A percentile compares a stretch with the other conserved stretches of the same genome.
Evolutionary conservation across 2,797 vertebrate genomes (phyloP).

Genomic region (Anas georgica): DNA sequence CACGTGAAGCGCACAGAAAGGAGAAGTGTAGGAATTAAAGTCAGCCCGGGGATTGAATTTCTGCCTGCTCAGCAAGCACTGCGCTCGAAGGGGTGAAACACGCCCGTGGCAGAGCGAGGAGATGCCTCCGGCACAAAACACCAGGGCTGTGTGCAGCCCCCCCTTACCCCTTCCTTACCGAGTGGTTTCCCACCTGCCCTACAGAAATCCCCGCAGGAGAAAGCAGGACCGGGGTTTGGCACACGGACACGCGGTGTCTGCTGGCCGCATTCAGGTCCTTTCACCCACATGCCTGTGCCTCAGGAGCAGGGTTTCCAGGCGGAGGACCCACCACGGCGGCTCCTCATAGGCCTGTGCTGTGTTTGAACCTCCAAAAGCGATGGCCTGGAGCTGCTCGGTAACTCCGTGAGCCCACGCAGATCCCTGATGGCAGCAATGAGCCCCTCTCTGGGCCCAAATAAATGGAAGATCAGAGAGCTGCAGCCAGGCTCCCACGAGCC

Average conservation of each 20-base stretch:
- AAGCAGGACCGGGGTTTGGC: neutral
- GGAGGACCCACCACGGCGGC: rapidly evolving
- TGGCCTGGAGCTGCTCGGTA: rapidly evolving
- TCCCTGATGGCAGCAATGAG: neutral
- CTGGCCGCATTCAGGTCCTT: neutral
- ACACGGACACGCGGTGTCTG: rapidly evolving
- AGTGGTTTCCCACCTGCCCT: neutral
- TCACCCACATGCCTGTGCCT: neutral
- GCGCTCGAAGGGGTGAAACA: rapidly evolving
- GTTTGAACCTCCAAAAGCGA: neutral
- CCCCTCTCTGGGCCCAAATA: neutral
- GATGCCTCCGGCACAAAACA: neutral
- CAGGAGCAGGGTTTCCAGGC: neutral
- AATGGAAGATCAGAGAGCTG: neutral
- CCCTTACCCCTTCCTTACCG: rapidly evolving
- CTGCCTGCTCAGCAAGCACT: neutral
- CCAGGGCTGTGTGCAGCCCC: neutral
- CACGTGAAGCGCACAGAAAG: neutral
- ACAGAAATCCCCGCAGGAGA: rapidly evolving
- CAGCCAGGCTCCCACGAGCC: neutral
- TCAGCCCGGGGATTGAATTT: neutral
- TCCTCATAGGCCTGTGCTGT: neutral
- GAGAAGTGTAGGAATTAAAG: neutral
- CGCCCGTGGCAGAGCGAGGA: neutral
- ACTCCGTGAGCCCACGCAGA: rapidly evolving